Evolutionary conservation across 2,797 vertebrate species (phyloP).

Genomic region (Merluccius polli): DNA sequence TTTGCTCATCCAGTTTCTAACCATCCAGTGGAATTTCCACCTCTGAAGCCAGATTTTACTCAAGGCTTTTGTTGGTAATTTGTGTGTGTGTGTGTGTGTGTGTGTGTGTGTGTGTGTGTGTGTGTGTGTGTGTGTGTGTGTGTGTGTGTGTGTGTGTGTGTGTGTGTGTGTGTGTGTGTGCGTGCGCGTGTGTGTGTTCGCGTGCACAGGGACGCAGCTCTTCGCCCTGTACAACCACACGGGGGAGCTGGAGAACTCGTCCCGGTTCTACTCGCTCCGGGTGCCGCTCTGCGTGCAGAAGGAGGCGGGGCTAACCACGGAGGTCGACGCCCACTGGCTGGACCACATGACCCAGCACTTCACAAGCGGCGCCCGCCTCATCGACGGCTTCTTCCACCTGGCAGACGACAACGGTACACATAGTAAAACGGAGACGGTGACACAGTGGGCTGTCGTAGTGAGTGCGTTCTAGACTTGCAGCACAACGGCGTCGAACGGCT

Average conservation of each 20-base stretch:
- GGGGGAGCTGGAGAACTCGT: slow-evolving; percentile 67
- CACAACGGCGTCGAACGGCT: not conserved
- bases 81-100: not conserved
- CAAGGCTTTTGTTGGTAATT: not conserved
- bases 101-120: no score
- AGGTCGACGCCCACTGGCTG: slow-evolving; percentile 88
- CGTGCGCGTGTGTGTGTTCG: not conserved
- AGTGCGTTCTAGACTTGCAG: not conserved
- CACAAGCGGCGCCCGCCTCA: slow-evolving; percentile 83
- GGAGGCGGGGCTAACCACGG: slow-evolving; percentile 80
- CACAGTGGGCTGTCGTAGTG: not conserved
- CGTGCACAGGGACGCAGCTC: slow-evolving; percentile 77
- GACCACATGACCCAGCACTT: slow-evolving; percentile 98
- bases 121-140: not conserved
- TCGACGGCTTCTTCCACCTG: slow-evolving; percentile 87
- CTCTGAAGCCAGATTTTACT: not conserved
- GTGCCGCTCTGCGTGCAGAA: slow-evolving; percentile 84
- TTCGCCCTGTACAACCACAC: slow-evolving; percentile 90
- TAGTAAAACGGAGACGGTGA: not conserved
- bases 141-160: not conserved
- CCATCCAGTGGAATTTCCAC: not conserved
- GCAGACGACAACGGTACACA: slow-evolving; percentile 74
- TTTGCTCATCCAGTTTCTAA: not conserved
- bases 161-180: not conserved
- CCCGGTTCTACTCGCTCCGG: slow-evolving; percentile 85